Conservation (phyloP, 2,888 invertebrate genomes). For the Cataglyphis rosenhaueri region DNA sequence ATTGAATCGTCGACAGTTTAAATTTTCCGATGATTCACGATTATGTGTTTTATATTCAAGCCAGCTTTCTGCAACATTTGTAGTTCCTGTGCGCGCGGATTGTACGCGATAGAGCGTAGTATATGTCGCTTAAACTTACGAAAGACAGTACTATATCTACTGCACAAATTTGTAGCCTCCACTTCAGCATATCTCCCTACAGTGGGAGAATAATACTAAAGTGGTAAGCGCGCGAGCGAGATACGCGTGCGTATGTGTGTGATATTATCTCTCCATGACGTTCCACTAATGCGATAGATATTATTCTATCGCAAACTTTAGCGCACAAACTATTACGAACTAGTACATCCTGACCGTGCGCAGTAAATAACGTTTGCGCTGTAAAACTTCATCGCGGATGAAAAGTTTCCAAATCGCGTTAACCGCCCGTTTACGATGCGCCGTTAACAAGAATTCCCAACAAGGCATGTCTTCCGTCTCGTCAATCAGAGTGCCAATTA, state of each 20-base stretch:
- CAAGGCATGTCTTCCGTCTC: slow-evolving; percentile 12
- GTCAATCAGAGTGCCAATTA: slow-evolving; percentile 33
- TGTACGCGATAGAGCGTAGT: slow-evolving; percentile 16
- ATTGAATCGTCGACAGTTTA: neutral
- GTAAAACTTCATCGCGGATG: slow-evolving; percentile 1
- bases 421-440: neutral
- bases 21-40: neutral
- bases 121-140: slow-evolving; percentile 9
- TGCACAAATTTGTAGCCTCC: slow-evolving; percentile 15
- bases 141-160: neutral
- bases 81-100: slow-evolving; percentile 28
- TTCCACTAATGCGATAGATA: slow-evolving; percentile 27
- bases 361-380: slow-evolving; percentile 5
- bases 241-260: neutral
- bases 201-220: slow-evolving; percentile 19
- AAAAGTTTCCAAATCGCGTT: slow-evolving; percentile 34
- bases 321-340: slow-evolving; percentile 31
- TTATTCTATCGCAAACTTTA: slow-evolving; percentile 37
- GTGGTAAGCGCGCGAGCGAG: slow-evolving; percentile 36
- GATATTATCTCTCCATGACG: slow-evolving; percentile 13
- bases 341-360: slow-evolving; percentile 24
- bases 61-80: neutral
- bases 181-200: neutral
- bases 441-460: slow-evolving; percentile 15
- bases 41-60: neutral